These are phyloP conservation scores for Columba janthina DNA, from an alignment of 2,113 vertebrate species.

Conservation along the genomic window DNA sequence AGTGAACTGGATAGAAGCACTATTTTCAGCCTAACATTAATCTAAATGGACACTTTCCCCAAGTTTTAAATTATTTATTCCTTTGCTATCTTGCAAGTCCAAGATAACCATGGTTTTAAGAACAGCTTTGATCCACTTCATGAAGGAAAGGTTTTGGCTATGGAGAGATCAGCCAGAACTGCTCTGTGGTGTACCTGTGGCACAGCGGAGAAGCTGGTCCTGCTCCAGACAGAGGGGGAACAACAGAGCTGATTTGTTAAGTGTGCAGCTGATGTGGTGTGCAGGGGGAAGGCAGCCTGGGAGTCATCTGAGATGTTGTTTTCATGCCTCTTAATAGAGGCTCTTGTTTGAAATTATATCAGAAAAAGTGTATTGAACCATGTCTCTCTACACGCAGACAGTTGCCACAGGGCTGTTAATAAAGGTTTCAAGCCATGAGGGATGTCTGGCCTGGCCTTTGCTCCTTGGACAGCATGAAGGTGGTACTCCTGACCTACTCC, in stretches of 20 bases:
- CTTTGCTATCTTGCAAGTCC: background rate
- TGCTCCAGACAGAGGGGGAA: background rate
- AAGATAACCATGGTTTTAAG: background rate
- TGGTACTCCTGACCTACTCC: background rate
- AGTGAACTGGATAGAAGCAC: background rate
- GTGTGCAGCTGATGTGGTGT: background rate
- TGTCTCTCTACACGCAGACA: background rate
- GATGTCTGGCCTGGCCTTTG: background rate
- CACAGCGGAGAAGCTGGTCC: background rate
- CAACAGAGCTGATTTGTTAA: background rate
- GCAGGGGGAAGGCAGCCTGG: background rate
- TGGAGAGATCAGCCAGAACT: too few species aligned
- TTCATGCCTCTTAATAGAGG: background rate
- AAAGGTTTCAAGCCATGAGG: background rate
- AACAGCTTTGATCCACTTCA: background rate
- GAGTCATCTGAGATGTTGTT: background rate
- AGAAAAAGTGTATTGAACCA: background rate
- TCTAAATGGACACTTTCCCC: background rate
- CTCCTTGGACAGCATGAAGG: background rate
- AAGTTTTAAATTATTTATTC: slow-evolving; percentile 33
- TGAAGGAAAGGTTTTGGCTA: background rate
- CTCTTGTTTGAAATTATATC: background rate
- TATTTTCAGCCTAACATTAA: slow-evolving; percentile 52
- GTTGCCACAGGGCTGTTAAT: background rate
- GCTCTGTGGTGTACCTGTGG: background rate